Evolutionary conservation across 2,888 invertebrate genomes (phyloP).

Genomic region (Tetragnatha montana): DNA sequence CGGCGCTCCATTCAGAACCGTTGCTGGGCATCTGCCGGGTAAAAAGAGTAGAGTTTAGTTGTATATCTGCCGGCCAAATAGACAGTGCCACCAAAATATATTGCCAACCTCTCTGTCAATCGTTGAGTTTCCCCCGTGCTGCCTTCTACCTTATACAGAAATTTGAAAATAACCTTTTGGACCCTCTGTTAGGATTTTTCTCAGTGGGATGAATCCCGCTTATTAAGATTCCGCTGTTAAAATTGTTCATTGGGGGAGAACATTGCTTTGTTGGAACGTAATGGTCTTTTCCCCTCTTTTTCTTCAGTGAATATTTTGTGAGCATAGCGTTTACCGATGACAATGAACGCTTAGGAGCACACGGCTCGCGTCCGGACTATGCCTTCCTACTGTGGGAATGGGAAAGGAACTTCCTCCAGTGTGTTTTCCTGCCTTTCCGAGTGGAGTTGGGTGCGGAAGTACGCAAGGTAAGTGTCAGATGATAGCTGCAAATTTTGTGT

Average conservation of each 20-base stretch:
- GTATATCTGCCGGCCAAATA: no score
- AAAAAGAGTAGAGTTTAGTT: no score
- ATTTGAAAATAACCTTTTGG: no score
- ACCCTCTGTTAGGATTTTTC: no score
- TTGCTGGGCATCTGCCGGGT: no score
- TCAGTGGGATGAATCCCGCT: no score
- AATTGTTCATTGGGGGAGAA: background rate
- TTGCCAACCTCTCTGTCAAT: no score
- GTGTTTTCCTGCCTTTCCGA: conserved; percentile 24
- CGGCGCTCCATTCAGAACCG: no score
- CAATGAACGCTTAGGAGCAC: conserved; percentile 29
- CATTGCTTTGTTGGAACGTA: background rate
- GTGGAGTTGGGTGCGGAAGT: conserved; percentile 20
- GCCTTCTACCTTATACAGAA: no score
- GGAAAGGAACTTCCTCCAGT: conserved; percentile 9
- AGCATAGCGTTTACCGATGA: conserved; percentile 28
- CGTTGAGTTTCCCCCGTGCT: no score
- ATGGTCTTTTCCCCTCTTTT: background rate
- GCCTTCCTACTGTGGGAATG: conserved; percentile 29
- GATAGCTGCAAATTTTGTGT: background rate
- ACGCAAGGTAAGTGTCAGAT: conserved; percentile 33
- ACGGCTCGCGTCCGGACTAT: conserved; percentile 28
- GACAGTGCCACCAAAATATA: no score
- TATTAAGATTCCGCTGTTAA: background rate
- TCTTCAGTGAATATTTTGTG: conserved; percentile 32